Base-by-base conservation (phyloP, 2,888 invertebrate genomes). In the Caradrina clavipalpis region DNA sequence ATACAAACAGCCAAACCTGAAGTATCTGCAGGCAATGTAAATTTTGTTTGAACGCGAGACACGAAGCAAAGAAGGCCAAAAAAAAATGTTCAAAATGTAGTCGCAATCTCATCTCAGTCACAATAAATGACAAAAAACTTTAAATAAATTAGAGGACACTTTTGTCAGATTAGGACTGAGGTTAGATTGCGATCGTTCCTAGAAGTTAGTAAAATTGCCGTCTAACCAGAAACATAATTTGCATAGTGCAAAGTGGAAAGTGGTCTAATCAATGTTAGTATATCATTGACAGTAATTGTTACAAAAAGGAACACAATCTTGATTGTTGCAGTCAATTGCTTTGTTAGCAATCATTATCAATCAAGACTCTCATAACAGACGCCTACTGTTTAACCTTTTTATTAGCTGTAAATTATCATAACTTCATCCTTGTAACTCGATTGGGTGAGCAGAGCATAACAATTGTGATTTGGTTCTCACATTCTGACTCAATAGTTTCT, bases 301-400 rank as follows among this genome's bases (percentile, higher is more conserved):
- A 71, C 72, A 82, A 82, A 78, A 73, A 81, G 35, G 11, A 39
- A 58, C 57, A 73, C 58, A 66, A 70, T 80, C 81, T 81, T 78
- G 73, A 78, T 73, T 55, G 64, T 60, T 10, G 53, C 13, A 57
- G 66, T 73, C 73, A 73, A 59, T 69, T 60, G 62, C 73, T 71
- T 82, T 82, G 80, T 82, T 73, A 62, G 26, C 49, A 56, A 63
- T 69, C 58, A 73, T 75, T 80, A 82, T 83, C 83, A 78, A 78
- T 81, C 80, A 81, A 65, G 63, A 19, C 60, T 68, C 65, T 54
- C 65, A 61, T 76, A 63, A 66, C 54, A 76, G 17, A 72, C 73
- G 69, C 69, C 78, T 73, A 73, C 78, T 68, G 39, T 73, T 75
- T 67, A 71, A 75, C 35, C 22, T 67, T 75, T 71, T 67, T 67